phyloP scores from a whole-genome alignment of 2,888 invertebrate species.

The Macaria notata region DNA sequence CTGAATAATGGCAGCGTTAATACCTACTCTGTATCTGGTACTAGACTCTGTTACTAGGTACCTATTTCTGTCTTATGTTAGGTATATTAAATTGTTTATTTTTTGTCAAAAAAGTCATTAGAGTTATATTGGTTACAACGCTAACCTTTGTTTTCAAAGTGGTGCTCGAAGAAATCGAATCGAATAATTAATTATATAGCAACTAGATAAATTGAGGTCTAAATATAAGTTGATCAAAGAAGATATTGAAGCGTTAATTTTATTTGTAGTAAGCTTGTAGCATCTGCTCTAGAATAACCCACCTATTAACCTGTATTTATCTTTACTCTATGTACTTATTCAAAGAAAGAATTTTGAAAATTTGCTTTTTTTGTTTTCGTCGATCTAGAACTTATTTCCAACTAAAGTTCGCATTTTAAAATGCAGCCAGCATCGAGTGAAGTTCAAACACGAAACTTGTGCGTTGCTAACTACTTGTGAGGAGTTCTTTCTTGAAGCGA shows the following conservation, averaged over 20 bases:
- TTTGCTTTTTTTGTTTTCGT: background rate
- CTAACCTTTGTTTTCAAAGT: too few species aligned
- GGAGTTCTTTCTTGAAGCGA: slow-evolving; percentile 51
- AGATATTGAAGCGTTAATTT: too few species aligned
- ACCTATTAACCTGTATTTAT: too few species aligned
- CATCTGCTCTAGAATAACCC: too few species aligned
- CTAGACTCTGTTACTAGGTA: slow-evolving; percentile 18
- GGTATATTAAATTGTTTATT: slow-evolving; percentile 26
- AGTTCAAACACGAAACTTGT: slow-evolving; percentile 63
- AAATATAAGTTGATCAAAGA: too few species aligned
- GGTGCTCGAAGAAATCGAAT: too few species aligned
- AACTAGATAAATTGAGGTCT: too few species aligned
- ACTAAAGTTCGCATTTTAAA: slow-evolving; percentile 44
- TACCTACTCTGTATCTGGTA: slow-evolving; percentile 14
- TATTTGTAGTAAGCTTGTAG: too few species aligned
- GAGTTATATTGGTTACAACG: too few species aligned
- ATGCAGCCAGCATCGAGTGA: slow-evolving; percentile 52
- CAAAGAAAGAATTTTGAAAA: background rate
- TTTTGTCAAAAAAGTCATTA: too few species aligned
- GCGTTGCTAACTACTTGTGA: slow-evolving; percentile 59
- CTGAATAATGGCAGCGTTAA: slow-evolving; percentile 30
- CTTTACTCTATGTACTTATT: too few species aligned
- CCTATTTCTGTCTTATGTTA: slow-evolving; percentile 13
- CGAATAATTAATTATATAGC: too few species aligned
- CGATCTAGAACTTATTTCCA: background rate